phyloP scores from a whole-genome alignment of 2,113 vertebrate genomes.

The Himantopus leucocephalus region DNA sequence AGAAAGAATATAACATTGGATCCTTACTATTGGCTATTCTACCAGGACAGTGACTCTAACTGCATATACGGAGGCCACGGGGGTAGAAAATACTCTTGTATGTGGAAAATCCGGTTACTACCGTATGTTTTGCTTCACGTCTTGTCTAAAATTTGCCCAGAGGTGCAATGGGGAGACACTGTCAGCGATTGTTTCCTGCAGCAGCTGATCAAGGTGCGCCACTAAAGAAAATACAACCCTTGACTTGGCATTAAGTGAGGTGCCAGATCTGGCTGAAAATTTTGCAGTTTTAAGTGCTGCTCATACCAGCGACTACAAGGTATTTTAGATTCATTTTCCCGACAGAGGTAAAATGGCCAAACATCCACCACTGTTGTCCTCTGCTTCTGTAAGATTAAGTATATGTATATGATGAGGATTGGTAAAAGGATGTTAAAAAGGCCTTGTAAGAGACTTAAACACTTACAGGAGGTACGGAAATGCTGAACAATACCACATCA shows the following conservation, averaged over 20 bases:
- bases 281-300: neutral
- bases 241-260: neutral
- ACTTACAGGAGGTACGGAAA: neutral
- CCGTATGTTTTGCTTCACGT: neutral
- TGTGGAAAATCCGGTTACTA: neutral
- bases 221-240: neutral
- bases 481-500: neutral
- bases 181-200: neutral
- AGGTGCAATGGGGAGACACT: neutral
- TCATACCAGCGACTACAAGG: neutral
- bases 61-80: neutral
- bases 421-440: neutral
- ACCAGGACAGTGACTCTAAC: neutral
- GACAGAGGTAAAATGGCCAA: neutral
- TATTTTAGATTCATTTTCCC: neutral
- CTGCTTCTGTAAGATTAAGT: neutral
- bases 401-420: neutral
- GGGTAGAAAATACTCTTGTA: neutral
- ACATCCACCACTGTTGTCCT: neutral
- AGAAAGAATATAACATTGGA: neutral
- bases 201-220: neutral
- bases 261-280: neutral
- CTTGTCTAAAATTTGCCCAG: neutral
- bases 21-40: neutral
- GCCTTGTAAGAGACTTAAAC: neutral